These are phyloP conservation scores for Drosophila sucinea DNA, from an alignment of 1,140 invertebrate species.

Conservation along the genomic window DNA sequence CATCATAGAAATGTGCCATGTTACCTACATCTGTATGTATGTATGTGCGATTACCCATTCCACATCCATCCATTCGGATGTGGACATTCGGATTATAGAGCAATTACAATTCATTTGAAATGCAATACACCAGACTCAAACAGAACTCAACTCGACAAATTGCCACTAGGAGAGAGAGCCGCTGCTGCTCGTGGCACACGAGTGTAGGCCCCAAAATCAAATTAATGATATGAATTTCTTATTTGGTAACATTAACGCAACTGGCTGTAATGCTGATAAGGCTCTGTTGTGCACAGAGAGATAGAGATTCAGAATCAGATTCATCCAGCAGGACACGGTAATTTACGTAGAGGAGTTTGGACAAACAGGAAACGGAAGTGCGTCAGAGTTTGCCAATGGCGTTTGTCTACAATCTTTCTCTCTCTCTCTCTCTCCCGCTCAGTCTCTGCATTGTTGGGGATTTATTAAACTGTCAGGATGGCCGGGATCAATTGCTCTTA, in stretches of 20 bases:
- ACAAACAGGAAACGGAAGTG: constrained; percentile 73
- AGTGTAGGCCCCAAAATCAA: constrained; percentile 50
- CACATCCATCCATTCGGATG: constrained; percentile 25
- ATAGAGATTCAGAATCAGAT: constrained; percentile 2
- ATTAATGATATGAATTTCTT: constrained; percentile 77
- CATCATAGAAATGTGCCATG: constrained; percentile 25
- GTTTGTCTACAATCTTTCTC: constrained; percentile 8
- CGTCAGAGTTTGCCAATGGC: constrained; percentile 46
- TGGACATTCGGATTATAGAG: constrained; percentile 41
- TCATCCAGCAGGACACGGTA: constrained; percentile 22
- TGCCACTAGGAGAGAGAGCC: constrained; percentile 20
- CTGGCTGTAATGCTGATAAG: constrained; percentile 21
- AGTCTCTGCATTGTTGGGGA: constrained; percentile 41
- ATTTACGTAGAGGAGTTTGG: constrained; percentile 36
- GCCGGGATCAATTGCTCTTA: constrained; percentile 55
- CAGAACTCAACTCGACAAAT: constrained; percentile 42
- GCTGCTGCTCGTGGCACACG: too few species aligned
- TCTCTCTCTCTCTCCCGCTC: constrained; percentile 8
- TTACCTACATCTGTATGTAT: not conserved
- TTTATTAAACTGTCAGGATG: constrained; percentile 68
- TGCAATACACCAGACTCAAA: constrained; percentile 32
- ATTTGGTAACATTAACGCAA: constrained; percentile 65
- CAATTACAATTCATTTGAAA: constrained; percentile 68
- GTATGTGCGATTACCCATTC: constrained; percentile 30
- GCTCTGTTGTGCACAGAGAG: constrained; percentile 6